Base-by-base conservation (phyloP, 2,113 vertebrate species). In the Xenopus borealis region DNA sequence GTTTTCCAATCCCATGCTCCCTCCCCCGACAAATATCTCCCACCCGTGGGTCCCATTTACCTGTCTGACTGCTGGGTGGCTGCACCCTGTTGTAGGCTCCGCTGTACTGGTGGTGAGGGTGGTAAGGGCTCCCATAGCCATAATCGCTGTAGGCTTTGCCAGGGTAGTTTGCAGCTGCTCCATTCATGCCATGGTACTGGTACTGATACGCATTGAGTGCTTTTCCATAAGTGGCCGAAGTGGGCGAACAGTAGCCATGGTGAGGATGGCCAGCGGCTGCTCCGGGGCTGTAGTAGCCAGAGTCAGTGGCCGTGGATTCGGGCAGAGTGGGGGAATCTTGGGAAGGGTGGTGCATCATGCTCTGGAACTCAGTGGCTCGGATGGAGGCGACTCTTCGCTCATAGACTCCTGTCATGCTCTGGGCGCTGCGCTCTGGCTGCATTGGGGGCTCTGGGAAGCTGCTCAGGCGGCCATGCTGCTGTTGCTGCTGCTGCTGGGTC, bases 301-400 rank as follows among this genome's bases (percentile, higher is more conserved):
- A 94, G 89, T 99, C 96, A 85, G 97, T 98, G 85, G 97, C 94
- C 68, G 95, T 94, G 19, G 97, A 98, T 88, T 99, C 97, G 55
- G 97, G 97, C 83, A 98, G 87, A 86, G 97, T 99, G 69, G 97
- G 97, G 79, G 97, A 99, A 90, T 99, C 97, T 93, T 99, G 97
- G 92, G 92, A 93, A 82, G 90, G 95, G 82, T 91, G 96, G 84
- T 92, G 91, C 90, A 91, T 92, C 83, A 89, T 81, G 72, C 85
- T 83, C n/a, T 89, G 80, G 84, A 97, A 97, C 78, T 98, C 96
- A 85, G 91, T 81, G 75, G 95, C 83, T 88, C 97, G 93, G 84
- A 97, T 93, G 89, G 89, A 94, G 84, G 94, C 87, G 78, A 95
- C 95, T 88, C 95, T 95, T 87, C 96, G 93, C 91, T 98, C 96